Conservation (phyloP, 2,113 vertebrate species). For the Colossoma macropomum region DNA sequence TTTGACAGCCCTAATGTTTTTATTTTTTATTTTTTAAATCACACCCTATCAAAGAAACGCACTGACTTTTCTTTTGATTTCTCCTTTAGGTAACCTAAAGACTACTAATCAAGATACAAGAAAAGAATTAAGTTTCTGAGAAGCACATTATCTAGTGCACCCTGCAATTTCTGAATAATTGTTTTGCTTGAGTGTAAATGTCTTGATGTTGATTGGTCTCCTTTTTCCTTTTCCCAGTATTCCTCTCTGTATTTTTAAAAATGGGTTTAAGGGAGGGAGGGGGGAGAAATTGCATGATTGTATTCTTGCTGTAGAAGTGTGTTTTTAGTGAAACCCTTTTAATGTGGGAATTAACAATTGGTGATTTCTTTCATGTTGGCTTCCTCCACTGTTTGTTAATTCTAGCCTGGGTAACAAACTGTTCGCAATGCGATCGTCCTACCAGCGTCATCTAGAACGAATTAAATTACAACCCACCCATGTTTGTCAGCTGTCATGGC, state of each 20-base stretch:
- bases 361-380: slow-evolving; percentile 46
- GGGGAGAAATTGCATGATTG: slow-evolving; percentile 72
- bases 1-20: no score
- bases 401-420: slow-evolving; percentile 6
- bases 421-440: background rate
- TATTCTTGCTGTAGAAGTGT: slow-evolving; percentile 66
- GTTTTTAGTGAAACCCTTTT: slow-evolving; percentile 64
- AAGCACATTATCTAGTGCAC: slow-evolving; percentile 68
- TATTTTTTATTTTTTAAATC: no score
- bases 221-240: slow-evolving; percentile 60
- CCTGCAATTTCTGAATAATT: slow-evolving; percentile 63
- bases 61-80: background rate
- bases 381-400: slow-evolving; percentile 27
- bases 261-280: slow-evolving; percentile 48
- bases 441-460: no score
- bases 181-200: slow-evolving; percentile 70
- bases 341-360: slow-evolving; percentile 62
- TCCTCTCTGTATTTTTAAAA: slow-evolving; percentile 48
- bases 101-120: slow-evolving; percentile 56
- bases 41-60: no score
- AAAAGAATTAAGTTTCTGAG: slow-evolving; percentile 57
- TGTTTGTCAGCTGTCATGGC: background rate
- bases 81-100: slow-evolving; percentile 52
- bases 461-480: no score
- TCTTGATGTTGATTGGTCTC: slow-evolving; percentile 62